Evolutionary conservation across 1,140 invertebrate species (phyloP).

Genomic region (Aphaenogaster ashmeadi): DNA sequence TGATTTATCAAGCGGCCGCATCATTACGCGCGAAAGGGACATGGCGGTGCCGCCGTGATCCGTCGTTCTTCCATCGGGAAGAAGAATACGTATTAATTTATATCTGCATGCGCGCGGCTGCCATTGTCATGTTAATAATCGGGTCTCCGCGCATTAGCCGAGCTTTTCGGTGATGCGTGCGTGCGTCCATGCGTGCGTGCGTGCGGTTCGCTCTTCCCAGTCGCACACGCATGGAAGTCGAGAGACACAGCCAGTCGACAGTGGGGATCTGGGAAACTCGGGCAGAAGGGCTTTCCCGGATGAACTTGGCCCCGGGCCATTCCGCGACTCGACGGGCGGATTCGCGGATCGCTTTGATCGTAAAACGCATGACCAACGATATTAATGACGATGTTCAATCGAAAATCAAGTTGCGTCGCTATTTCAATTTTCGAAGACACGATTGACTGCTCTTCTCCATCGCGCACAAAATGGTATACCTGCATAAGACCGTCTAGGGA

Average conservation of each 20-base stretch:
- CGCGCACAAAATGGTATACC: too few species aligned
- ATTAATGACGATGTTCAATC: not conserved
- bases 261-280: conserved; percentile 84
- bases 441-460: not conserved
- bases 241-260: conserved; percentile 73
- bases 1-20: conserved; percentile 42
- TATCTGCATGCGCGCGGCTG: conserved; percentile 83
- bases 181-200: conserved; percentile 49
- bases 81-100: conserved; percentile 87
- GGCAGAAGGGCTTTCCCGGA: conserved; percentile 61
- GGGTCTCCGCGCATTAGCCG: conserved; percentile 61
- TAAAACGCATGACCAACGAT: not conserved
- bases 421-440: conserved; percentile 5
- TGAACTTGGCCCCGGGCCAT: conserved; percentile 21
- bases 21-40: conserved; percentile 44
- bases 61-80: conserved; percentile 80
- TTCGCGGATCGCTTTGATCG: conserved; percentile 35
- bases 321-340: not conserved
- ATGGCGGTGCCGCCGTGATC: conserved; percentile 2
- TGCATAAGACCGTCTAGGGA: too few species aligned
- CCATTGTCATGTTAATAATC: conserved; percentile 87
- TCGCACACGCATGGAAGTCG: conserved; percentile 7
- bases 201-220: conserved; percentile 46
- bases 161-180: conserved; percentile 62
- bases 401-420: not conserved